Conservation (phyloP, 2,888 invertebrate species). For the Lypha dubia region DNA sequence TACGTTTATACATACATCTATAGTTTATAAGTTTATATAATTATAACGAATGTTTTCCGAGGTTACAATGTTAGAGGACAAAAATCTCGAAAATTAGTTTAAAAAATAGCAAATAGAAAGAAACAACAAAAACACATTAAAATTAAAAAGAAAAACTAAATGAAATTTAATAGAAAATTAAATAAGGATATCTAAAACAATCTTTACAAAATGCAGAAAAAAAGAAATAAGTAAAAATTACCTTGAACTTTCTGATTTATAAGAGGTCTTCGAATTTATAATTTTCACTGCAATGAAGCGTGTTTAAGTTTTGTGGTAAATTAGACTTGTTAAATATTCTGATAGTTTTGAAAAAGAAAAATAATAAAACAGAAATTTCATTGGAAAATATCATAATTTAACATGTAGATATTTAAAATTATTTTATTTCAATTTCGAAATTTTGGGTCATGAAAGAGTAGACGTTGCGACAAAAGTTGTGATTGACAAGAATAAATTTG, state of each 20-base stretch:
- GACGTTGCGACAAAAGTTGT: no score
- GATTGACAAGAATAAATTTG: no score
- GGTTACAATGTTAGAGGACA: slow-evolving; percentile 58
- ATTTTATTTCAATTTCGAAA: no score
- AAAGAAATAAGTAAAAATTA: background rate
- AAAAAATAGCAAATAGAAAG: slow-evolving; percentile 11
- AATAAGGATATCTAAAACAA: slow-evolving; percentile 27
- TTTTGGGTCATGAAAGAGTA: no score
- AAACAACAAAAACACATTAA: slow-evolving; percentile 28
- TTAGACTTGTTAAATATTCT: background rate
- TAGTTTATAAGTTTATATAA: background rate
- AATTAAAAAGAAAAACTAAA: slow-evolving; percentile 21
- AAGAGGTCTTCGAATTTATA: background rate
- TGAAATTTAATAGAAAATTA: slow-evolving; percentile 53
- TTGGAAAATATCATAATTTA: no score
- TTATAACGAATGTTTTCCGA: slow-evolving; percentile 46
- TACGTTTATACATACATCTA: background rate
- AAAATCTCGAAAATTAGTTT: slow-evolving; percentile 62
- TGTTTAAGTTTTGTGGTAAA: background rate
- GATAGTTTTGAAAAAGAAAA: background rate
- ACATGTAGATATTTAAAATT: no score
- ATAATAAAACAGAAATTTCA: no score
- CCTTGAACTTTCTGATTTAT: slow-evolving; percentile 36
- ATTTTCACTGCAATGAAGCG: slow-evolving; percentile 10
- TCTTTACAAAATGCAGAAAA: background rate